These are phyloP conservation scores for Sander lucioperca DNA, from an alignment of 2,113 vertebrate genomes.

Conservation along the genomic window DNA sequence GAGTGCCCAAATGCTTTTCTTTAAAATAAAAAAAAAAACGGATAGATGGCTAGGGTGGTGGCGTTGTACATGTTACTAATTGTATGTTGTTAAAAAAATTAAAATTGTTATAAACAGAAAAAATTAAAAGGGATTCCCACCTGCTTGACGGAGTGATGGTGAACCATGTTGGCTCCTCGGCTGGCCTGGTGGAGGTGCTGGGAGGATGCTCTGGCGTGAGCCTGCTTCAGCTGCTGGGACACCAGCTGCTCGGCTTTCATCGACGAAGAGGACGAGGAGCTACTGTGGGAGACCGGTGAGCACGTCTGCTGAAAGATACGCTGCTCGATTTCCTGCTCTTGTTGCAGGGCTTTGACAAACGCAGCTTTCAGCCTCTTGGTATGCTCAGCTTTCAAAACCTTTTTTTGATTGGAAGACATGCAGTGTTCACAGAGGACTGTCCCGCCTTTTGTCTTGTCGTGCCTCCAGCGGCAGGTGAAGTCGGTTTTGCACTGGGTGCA, in stretches of 20 bases:
- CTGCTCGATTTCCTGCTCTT: slow-evolving; percentile 98
- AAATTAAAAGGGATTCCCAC: slow-evolving; percentile 68
- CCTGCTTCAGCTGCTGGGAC: slow-evolving; percentile 84
- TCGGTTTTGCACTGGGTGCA: slow-evolving; percentile 97
- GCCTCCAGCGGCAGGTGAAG: slow-evolving; percentile 97
- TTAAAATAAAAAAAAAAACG: neutral
- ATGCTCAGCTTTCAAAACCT: slow-evolving; percentile 94
- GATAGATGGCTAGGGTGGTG: too few relatives aligned
- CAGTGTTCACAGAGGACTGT: slow-evolving; percentile 94
- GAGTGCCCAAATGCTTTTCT: neutral
- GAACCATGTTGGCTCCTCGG: slow-evolving; percentile 83
- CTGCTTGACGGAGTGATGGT: slow-evolving; percentile 93
- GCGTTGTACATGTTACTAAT: too few relatives aligned
- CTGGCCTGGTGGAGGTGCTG: slow-evolving; percentile 81
- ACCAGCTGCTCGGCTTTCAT: slow-evolving; percentile 81
- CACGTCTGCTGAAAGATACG: slow-evolving; percentile 90
- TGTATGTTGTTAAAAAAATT: too few relatives aligned
- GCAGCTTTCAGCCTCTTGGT: slow-evolving; percentile 96
- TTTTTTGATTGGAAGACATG: slow-evolving; percentile 97
- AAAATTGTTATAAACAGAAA: neutral
- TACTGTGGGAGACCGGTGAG: slow-evolving; percentile 78
- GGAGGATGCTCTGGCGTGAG: slow-evolving; percentile 74
- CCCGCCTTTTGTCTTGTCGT: slow-evolving; percentile 92
- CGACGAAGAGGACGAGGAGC: slow-evolving; percentile 77
- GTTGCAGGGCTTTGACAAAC: slow-evolving; percentile 96